Evolutionary conservation across 2,888 invertebrate species (phyloP).

Genomic region (Cheilosia vernalis): DNA sequence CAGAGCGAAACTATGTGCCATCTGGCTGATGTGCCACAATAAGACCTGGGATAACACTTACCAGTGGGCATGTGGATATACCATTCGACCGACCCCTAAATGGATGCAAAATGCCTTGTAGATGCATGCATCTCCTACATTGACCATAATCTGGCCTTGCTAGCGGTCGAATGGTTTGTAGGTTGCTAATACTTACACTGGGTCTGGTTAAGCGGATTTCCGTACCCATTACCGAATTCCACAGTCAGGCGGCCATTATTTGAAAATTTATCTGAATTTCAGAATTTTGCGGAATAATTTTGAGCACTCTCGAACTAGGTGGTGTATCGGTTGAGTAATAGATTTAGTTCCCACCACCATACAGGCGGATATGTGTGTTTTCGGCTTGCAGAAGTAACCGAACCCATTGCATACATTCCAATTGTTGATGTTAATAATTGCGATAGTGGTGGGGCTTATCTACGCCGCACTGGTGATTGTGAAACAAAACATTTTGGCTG

Average conservation of each 20-base stretch:
- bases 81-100: constrained; percentile 18
- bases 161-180: constrained; percentile 29
- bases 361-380: constrained; percentile 2
- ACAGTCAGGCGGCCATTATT: constrained; percentile 50
- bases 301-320: neutral
- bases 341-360: constrained; percentile 33
- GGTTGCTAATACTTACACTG: constrained; percentile 45
- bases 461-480: constrained; percentile 14
- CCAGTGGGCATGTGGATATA: neutral
- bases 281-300: constrained; percentile 56
- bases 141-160: constrained; percentile 55
- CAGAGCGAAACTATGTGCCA: neutral
- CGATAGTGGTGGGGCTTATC: constrained; percentile 48
- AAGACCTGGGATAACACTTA: constrained; percentile 29
- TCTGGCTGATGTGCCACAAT: constrained; percentile 18
- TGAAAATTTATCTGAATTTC: constrained; percentile 64
- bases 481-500: neutral
- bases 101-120: constrained; percentile 42
- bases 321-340: constrained; percentile 7
- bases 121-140: constrained; percentile 36
- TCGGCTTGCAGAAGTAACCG: constrained; percentile 45
- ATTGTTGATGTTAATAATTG: constrained; percentile 69
- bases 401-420: constrained; percentile 46
- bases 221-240: constrained; percentile 48
- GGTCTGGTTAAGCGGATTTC: constrained; percentile 43